These are phyloP conservation scores for Leptodactylus fallax DNA, from an alignment of 2,797 vertebrate species.

Conservation along the genomic window DNA sequence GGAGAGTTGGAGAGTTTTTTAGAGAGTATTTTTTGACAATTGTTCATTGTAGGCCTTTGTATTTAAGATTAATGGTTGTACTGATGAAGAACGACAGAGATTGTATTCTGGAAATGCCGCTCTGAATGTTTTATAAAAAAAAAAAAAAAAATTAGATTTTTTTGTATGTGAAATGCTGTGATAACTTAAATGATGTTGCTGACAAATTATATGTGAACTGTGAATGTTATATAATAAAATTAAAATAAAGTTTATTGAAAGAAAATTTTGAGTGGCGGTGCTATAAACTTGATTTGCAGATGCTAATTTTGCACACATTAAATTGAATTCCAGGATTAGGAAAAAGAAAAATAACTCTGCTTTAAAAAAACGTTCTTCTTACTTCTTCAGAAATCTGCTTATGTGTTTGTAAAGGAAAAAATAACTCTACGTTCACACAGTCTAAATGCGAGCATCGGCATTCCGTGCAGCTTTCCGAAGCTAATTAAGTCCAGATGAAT, in stretches of 20 bases:
- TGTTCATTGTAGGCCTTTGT: slow-evolving; percentile 44
- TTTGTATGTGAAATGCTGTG: slow-evolving; percentile 57
- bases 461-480: too few relatives aligned
- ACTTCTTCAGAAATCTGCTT: not conserved
- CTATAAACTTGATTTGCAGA: not conserved
- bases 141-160: slow-evolving; percentile 35
- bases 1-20: slow-evolving; percentile 1
- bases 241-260: slow-evolving; percentile 45
- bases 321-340: not conserved
- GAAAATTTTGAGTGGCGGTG: not conserved
- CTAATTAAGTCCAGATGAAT: too few relatives aligned
- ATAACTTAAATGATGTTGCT: slow-evolving; percentile 47
- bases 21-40: slow-evolving; percentile 28
- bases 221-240: slow-evolving; percentile 57
- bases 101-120: slow-evolving; percentile 53
- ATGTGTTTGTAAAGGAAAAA: too few relatives aligned
- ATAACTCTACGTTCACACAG: too few relatives aligned
- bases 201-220: slow-evolving; percentile 57
- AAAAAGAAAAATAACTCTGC: too few relatives aligned
- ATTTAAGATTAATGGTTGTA: slow-evolving; percentile 64
- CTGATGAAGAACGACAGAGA: slow-evolving; percentile 59
- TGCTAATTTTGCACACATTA: not conserved
- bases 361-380: too few relatives aligned
- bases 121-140: slow-evolving; percentile 61
- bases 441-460: too few relatives aligned